Conservation (phyloP, 2,888 invertebrate genomes). For the Adelphocoris suturalis region DNA sequence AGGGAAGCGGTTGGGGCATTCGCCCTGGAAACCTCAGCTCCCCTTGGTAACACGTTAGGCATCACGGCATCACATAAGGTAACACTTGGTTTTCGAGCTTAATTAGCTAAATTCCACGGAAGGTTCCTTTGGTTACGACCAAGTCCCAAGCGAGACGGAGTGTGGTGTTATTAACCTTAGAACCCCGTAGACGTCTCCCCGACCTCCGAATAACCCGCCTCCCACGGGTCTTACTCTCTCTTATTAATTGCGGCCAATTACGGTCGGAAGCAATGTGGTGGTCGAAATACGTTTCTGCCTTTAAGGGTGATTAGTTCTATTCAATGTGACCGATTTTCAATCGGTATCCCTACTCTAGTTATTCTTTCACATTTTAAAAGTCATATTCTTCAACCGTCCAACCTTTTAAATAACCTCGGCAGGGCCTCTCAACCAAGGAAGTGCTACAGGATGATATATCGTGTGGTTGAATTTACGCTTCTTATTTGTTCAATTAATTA, state of each 20-base stretch:
- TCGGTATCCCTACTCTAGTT: no score
- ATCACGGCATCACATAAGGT: not conserved
- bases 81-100: slow-evolving; percentile 6
- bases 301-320: not conserved
- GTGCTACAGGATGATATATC: no score
- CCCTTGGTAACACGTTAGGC: not conserved
- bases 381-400: no score
- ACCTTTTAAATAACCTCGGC: no score
- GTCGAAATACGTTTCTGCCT: not conserved
- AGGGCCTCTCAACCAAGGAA: no score
- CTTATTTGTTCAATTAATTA: no score
- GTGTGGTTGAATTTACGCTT: no score
- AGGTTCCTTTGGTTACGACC: slow-evolving; percentile 17
- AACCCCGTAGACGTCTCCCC: not conserved
- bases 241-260: slow-evolving; percentile 17
- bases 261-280: not conserved
- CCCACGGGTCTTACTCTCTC: not conserved
- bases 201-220: not conserved
- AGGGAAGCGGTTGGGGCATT: no score
- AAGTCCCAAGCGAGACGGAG: not conserved
- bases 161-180: slow-evolving; percentile 26
- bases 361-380: no score
- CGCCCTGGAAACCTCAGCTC: not conserved
- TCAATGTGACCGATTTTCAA: not conserved
- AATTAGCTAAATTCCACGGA: slow-evolving; percentile 5